Base-by-base conservation (phyloP, 2,113 vertebrate species). In the Salvator merianae region DNA sequence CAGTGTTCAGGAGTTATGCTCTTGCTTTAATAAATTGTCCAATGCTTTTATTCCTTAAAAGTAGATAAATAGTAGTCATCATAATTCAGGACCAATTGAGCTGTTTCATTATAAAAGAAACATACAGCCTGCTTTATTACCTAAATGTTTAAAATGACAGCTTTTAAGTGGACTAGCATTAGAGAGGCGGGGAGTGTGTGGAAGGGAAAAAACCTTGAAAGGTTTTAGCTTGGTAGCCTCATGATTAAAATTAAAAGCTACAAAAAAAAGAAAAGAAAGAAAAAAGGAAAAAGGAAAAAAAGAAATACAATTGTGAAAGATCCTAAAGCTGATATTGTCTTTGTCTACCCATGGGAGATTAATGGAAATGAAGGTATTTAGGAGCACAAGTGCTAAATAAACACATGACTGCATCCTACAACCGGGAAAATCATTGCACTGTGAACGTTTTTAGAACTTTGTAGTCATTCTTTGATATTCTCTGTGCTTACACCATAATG, bases 21-120 rank as follows among this genome's bases (percentile, higher is more conserved):
- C 92, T 86, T 95, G 91, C 92, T 93, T 95, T 94, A 94, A 96
- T 97, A 96, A 97, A 96, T 96, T 95, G 94, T 95, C 93, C 88
- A 94, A 88, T 85, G 89, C 91, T 93, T 96, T 95, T 96, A 90
- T 96, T 96, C 93, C 91, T 86, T 89, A 88, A 88, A 95, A 94
- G 86, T 90, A 92, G 90, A 93, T 95, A 92, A 95, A 95, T 87
- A 94, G 82, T 91, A 94, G 87, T 91, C 82, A 93, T 93, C 88
- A 81, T 92, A 96, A 96, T 96, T 96, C 91, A 93, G 83, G 89
- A 86, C 83, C 92, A 84, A 94, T 93, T 91, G 88, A 90, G 84
- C 66, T 92, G 83, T 95, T 95, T 93, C 43, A 83, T 88, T 93
- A 93, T 87, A 88, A 87, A 73, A 90, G 88, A 94, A 91, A 50